Evolutionary conservation across 1,140 invertebrate species (phyloP), one percentile per base, ranked within the genome.

Genomic region (Hetaerina americana): DNA sequence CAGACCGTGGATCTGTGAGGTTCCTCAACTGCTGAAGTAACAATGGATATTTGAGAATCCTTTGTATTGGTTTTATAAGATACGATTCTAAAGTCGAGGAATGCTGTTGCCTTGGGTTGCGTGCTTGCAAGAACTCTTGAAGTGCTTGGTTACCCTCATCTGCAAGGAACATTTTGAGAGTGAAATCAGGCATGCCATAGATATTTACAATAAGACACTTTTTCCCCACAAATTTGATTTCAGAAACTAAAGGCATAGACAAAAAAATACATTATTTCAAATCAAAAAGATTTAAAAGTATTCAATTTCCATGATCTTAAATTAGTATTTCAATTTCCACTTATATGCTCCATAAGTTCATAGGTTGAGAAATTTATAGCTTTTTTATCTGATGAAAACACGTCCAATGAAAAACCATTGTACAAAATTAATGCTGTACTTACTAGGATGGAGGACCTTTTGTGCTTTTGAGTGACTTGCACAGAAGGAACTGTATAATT

Each of bases 401-500:
- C n/a, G n/a, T n/a, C n/a, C n/a, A n/a, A n/a, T n/a, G n/a, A n/a
- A n/a, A n/a, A n/a, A n/a, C n/a, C n/a, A n/a, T n/a, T n/a, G n/a
- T n/a, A n/a, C n/a, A n/a, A n/a, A n/a, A n/a, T n/a, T n/a, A n/a
- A n/a, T n/a, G n/a, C n/a, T 22, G 26, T 68, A 89, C 90, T 92
- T 87, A 98, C 95, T 96, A 77, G 95, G 95, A 88, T 97, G 95
- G 79, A 98, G 86, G 81, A 98, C 94, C 88, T 98, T 98, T 86
- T 98, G 96, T 76, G 96, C 95, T 85, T 98, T 96, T 76, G 96
- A 97, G 83, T 99, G 96, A 83, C 94, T 98, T 66, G 96, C 96
- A 85, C 96, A 98, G 85, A 98, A 99, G 73, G 96, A 97, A 82
- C 94, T 97, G 84, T 99, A 99, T 74, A 98, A 87, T 84, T 98